Evolutionary conservation across 2,888 invertebrate genomes (phyloP), one percentile per base, ranked within the genome.

Genomic region (Anaspis maculata): DNA sequence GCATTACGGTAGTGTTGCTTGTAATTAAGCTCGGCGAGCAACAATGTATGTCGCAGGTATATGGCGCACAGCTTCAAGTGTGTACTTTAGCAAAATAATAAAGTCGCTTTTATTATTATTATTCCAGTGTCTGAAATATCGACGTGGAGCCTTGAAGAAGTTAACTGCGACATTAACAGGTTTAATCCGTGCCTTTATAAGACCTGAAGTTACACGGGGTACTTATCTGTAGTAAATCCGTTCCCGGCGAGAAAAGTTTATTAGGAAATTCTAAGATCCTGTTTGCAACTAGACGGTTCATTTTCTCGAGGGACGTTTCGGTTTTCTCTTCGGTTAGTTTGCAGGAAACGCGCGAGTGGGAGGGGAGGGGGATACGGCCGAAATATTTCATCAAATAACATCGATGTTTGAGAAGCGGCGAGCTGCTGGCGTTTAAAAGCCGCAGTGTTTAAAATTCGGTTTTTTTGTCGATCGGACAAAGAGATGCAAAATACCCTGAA

Each of bases 211-310:
- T 36, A 25, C n/a, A n/a, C 15, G 15, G 22, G 31, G 26, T 36
- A 31, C 36, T 36, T 36, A 31, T 36, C 37, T 31, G 32, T 14
- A 24, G 37, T 29, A 37, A 37, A 37, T 37, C 37, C 37, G 37
- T 32, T 37, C 32, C 15, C 29, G n/a, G n/a, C n/a, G n/a, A 25
- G 37, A 32, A 37, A 37, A 37, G 32, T 37, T 37, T 37, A 37
- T 37, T 37, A 37, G 37, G 37, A 37, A 37, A 29, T 37, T 37
- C 37, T 37, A 37, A 32, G 37, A 37, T 37, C 37, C 37, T 32
- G 37, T 37, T 36, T 36, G 37, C 29, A 28, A 37, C 32, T 37
- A 32, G 37, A 37, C 37, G 37, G 25, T 25, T 29, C 28, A 32
- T 29, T 25, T n/a, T n/a, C 32, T 25, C 32, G 7, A 15, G 36